Conservation (phyloP, 2,113 vertebrate genomes). For the Pangasianodon hypophthalmus region DNA sequence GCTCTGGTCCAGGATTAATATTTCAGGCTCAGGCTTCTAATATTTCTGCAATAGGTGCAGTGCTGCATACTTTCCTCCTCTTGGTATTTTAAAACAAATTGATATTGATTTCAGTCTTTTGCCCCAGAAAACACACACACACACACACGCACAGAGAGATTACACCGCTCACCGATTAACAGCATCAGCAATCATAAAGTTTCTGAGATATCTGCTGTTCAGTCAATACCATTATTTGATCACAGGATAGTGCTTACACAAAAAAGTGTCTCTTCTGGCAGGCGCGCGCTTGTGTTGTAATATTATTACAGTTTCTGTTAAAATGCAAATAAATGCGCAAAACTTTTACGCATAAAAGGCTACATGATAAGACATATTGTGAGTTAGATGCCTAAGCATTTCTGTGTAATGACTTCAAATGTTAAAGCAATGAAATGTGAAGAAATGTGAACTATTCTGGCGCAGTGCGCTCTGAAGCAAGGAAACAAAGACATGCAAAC, state of each 20-base stretch:
- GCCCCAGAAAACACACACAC: not conserved
- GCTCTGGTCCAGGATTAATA: not conserved
- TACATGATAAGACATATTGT: not conserved
- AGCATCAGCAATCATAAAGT: not conserved
- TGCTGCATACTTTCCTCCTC: not conserved
- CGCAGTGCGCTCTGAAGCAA: not conserved
- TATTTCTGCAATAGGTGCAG: not conserved
- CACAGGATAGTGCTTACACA: not conserved
- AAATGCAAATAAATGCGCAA: not conserved
- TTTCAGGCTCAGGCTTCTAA: not conserved
- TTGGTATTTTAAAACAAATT: conserved; percentile 11
- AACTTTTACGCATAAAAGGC: not conserved
- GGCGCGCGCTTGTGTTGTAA: too few relatives aligned
- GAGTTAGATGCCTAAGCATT: not conserved
- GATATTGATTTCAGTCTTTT: conserved; percentile 2
- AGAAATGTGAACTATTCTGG: not conserved
- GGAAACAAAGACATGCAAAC: not conserved
- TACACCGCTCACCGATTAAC: not conserved
- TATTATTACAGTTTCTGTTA: not conserved
- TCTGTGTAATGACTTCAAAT: not conserved
- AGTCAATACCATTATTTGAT: conserved; percentile 1
- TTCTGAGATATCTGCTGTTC: not conserved
- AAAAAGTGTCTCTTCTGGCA: not conserved
- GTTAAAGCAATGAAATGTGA: not conserved
- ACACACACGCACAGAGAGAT: too few relatives aligned